Percentiles rank a stretch among this genome's conserved stretches.
Evolutionary conservation across 2,113 vertebrate species (phyloP).

Genomic region (Gasterosteus aculeatus): DNA sequence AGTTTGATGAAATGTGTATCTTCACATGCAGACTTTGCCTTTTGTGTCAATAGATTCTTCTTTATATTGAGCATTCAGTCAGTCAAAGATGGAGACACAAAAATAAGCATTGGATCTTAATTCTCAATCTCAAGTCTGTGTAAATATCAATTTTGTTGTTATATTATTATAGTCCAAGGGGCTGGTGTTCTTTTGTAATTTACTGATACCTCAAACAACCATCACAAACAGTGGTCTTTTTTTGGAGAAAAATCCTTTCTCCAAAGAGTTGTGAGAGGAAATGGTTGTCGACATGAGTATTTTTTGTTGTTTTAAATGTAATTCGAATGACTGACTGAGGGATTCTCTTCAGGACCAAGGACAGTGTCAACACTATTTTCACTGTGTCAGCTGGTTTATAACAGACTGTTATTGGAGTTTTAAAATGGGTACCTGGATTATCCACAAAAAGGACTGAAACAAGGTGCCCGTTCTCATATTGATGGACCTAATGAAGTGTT

Average conservation of each 20-base stretch:
- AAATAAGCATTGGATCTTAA: too few relatives aligned
- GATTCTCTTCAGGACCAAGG: neutral
- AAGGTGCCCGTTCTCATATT: slow-evolving; percentile 21
- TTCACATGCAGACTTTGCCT: neutral
- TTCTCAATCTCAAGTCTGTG: neutral
- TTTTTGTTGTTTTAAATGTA: neutral
- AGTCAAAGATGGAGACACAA: too few relatives aligned
- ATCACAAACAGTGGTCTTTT: neutral
- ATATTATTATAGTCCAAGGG: neutral
- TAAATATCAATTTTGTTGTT: slow-evolving; percentile 33
- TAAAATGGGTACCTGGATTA: neutral
- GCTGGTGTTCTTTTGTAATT: slow-evolving; percentile 6
- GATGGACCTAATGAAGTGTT: slow-evolving; percentile 19
- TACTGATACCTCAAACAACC: neutral
- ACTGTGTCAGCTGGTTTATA: neutral
- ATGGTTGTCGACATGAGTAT: neutral
- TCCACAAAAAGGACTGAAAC: slow-evolving; percentile 32
- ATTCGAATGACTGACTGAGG: neutral
- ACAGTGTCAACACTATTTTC: neutral
- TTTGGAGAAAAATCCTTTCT: too few relatives aligned
- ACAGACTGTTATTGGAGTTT: neutral
- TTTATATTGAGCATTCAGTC: neutral
- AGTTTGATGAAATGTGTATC: neutral
- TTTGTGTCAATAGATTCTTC: neutral
- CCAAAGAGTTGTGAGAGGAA: too few relatives aligned